phyloP scores from a whole-genome alignment of 2,888 invertebrate genomes.

The Mimachlamys varia region DNA sequence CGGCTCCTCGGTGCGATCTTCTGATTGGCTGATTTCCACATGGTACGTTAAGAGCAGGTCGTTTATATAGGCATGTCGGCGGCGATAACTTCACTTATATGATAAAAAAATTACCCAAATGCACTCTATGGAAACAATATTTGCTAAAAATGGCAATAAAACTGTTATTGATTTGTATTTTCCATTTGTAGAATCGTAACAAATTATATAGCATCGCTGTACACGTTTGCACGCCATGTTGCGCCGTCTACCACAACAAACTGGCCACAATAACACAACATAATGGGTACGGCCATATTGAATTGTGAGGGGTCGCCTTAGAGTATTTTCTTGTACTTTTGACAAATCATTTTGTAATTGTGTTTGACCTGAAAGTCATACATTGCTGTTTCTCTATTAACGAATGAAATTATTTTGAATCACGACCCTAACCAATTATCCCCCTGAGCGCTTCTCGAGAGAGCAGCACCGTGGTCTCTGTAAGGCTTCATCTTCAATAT shows the following conservation, averaged over 20 bases:
- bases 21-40: no score
- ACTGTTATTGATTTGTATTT: background rate
- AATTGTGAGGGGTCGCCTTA: background rate
- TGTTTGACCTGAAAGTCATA: background rate
- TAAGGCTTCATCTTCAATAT: background rate
- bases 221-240: background rate
- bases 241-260: background rate
- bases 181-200: background rate
- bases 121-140: background rate
- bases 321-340: background rate
- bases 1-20: no score
- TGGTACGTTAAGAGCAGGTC: no score
- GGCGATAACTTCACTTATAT: no score
- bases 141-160: background rate
- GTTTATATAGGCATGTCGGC: no score
- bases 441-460: background rate
- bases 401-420: background rate
- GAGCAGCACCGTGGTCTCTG: background rate
- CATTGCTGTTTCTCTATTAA: constrained; percentile 25
- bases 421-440: background rate
- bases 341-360: constrained; percentile 31
- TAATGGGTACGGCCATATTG: background rate
- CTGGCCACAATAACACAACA: background rate
- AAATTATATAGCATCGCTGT: background rate
- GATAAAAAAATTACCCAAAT: no score